phyloP scores from a whole-genome alignment of 1,140 invertebrate genomes.

The Chrysoperla carnea region DNA sequence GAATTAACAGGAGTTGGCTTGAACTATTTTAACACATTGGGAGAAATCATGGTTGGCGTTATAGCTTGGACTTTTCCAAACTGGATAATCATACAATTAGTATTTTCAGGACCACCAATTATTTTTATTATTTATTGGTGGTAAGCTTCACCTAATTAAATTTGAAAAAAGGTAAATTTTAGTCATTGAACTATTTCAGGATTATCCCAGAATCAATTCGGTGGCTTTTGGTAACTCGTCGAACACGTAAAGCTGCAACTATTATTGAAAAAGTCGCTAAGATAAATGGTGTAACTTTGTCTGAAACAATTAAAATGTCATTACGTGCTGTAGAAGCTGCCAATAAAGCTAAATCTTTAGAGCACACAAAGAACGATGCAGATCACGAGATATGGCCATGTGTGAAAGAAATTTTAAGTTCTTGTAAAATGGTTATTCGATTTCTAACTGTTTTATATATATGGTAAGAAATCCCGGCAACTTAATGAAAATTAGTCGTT shows the following conservation, averaged over 20 bases:
- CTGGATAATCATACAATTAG: constrained; percentile 37
- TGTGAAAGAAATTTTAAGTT: too few relatives aligned
- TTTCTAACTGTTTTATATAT: too few relatives aligned
- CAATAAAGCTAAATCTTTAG: too few relatives aligned
- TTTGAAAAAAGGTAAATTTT: too few relatives aligned
- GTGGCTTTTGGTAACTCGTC: constrained; percentile 36
- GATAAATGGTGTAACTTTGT: constrained; percentile 29
- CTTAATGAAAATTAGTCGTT: too few relatives aligned
- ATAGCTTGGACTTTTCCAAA: constrained; percentile 35
- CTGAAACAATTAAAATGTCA: constrained; percentile 9
- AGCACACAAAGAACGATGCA: too few relatives aligned
- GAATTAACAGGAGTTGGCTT: constrained; percentile 42
- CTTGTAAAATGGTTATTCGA: too few relatives aligned
- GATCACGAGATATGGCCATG: too few relatives aligned
- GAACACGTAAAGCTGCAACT: constrained; percentile 26
- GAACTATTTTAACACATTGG: constrained; percentile 46
- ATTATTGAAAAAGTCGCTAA: constrained; percentile 34
- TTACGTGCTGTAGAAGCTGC: too few relatives aligned
- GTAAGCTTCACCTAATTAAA: constrained; percentile 16
- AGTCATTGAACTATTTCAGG: constrained; percentile 14
- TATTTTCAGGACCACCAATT: constrained; percentile 33
- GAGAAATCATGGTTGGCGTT: constrained; percentile 36
- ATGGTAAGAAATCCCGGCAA: too few relatives aligned
- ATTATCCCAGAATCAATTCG: constrained; percentile 42
- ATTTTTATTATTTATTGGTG: constrained; percentile 35